Evolutionary conservation across 2,113 vertebrate species (phyloP).

Genomic region (Isichthys henryi): DNA sequence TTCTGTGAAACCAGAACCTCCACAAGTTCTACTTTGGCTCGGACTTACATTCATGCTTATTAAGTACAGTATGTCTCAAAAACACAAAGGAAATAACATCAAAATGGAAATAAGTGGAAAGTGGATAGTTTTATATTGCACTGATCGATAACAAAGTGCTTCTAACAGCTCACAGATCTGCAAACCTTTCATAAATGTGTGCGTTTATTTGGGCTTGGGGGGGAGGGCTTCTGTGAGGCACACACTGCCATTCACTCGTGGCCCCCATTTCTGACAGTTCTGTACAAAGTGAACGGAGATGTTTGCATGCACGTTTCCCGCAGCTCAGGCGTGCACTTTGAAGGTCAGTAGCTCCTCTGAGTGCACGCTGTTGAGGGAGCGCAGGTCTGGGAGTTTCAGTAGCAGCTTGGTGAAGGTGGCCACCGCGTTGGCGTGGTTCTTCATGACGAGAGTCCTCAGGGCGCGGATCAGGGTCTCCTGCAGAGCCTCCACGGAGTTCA

Average conservation of each 20-base stretch:
- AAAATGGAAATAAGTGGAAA: constrained; percentile 21
- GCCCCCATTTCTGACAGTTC: background rate
- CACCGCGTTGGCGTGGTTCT: constrained; percentile 84
- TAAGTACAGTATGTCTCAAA: constrained; percentile 46
- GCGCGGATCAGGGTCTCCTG: constrained; percentile 93
- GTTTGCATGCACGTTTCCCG: no score
- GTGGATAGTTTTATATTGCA: constrained; percentile 15
- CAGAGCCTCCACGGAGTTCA: constrained; percentile 83
- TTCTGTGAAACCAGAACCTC: background rate
- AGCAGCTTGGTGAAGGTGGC: constrained; percentile 96
- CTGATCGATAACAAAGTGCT: constrained; percentile 29
- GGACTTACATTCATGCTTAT: constrained; percentile 32
- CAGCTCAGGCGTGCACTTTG: constrained; percentile 82
- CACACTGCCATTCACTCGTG: background rate
- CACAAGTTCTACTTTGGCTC: background rate
- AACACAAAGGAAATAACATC: constrained; percentile 33
- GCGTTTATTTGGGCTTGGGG: constrained; percentile 23
- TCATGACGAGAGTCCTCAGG: constrained; percentile 85
- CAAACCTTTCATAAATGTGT: constrained; percentile 27
- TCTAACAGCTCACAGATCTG: constrained; percentile 22
- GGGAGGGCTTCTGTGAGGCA: constrained; percentile 21
- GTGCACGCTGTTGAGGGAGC: constrained; percentile 98
- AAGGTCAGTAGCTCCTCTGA: constrained; percentile 96
- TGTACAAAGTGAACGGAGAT: background rate
- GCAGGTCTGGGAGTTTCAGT: constrained; percentile 90